Base-by-base conservation (phyloP, 53 echinoderm and acorn worm genomes). In the Mesocentrotus franciscanus region DNA sequence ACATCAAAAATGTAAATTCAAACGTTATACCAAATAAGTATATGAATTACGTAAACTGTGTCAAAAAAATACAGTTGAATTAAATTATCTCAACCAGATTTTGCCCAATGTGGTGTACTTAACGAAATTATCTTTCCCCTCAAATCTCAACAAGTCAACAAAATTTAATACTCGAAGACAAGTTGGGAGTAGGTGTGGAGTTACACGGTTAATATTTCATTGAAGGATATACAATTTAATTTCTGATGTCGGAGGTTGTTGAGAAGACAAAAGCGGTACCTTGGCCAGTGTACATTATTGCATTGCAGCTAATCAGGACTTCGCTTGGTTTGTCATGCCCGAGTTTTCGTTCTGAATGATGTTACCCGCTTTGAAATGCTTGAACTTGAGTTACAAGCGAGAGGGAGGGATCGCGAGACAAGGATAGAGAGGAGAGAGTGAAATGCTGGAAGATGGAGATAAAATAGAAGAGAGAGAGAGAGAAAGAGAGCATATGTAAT, bases 301-400 rank as follows among this genome's bases (percentile, higher is more conserved):
- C 87, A 58, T 87, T 58, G 59, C 58, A 87, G n/a, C 87, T 87
- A 87, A 87, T 87, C 14, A 18, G n/a, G 27, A n/a, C 27, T n/a
- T 87, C 58, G 87, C 58, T 57, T 87, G 18, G 49, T 42, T 84
- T 84, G 55, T 10, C 42, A 42, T 49, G 84, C 2, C 84, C 84
- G 42, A 84, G 18, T 84, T 76, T 49, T 84, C 84, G 39, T 49
- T 84, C 3, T 49, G 42, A 42, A 84, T 84, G 26, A 42, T 49
- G 84, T 84, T 55, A 55, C 84, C 32, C 49, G 84, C 84, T 42
- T 12, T 84, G 22, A 55, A 55, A 84, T 84, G 15, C 10, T 84
- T 84, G 84, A 42, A 84, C 20, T 84, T 84, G 22, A 22, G 55
- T 30, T 13, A 76, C 13, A 76, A 10, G 4, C 1, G 26, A 85